Conservation (phyloP, 1,140 invertebrate species). For the Drosophila ambigua region DNA sequence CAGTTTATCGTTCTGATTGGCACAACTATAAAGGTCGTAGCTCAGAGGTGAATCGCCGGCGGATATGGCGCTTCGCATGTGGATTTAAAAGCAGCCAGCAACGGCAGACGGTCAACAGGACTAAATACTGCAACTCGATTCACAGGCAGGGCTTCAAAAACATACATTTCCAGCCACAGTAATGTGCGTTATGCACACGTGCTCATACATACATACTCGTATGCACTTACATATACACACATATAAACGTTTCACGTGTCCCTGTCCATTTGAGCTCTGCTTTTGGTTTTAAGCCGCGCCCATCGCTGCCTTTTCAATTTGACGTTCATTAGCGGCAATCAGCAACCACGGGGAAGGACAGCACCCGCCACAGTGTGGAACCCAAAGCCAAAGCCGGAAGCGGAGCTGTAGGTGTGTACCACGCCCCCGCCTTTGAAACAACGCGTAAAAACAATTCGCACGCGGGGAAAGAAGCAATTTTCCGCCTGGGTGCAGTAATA, state of each 20-base stretch:
- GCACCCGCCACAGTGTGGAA: constrained; percentile 26
- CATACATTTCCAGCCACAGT: background rate
- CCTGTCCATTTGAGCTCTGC: no score
- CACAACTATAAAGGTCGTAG: constrained; percentile 39
- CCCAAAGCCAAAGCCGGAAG: constrained; percentile 1
- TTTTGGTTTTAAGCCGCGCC: background rate
- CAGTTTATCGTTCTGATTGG: constrained; percentile 26
- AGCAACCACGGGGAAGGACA: constrained; percentile 16
- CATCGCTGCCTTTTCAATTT: constrained; percentile 62
- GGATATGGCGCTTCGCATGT: constrained; percentile 45
- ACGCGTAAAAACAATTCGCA: constrained; percentile 43
- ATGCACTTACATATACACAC: no score
- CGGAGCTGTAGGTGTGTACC: background rate
- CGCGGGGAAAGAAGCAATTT: constrained; percentile 58
- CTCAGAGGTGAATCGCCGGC: constrained; percentile 22
- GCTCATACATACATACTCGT: no score
- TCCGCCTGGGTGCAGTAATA: constrained; percentile 61
- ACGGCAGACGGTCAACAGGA: constrained; percentile 31
- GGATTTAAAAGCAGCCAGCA: constrained; percentile 17
- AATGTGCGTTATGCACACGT: background rate
- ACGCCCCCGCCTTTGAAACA: background rate
- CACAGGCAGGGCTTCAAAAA: constrained; percentile 14
- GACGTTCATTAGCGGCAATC: constrained; percentile 65
- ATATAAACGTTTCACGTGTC: no score
- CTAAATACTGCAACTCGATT: constrained; percentile 43